These are phyloP conservation scores for Microtus oregoni DNA, from an alignment of 2,113 vertebrate species.

Conservation along the genomic window DNA sequence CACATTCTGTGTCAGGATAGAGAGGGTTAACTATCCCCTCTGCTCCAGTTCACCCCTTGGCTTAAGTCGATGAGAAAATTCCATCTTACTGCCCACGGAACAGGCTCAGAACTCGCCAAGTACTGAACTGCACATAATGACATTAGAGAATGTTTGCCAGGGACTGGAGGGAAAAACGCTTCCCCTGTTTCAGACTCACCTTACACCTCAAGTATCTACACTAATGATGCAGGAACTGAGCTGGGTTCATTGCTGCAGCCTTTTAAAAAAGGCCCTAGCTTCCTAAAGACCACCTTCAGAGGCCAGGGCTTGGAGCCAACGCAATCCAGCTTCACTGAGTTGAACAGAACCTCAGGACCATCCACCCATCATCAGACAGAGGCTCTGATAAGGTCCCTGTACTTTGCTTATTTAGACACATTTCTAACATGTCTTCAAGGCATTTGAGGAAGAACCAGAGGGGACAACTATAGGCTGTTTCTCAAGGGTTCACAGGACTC, in stretches of 20 bases:
- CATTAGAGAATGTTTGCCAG: not conserved
- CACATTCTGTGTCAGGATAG: not conserved
- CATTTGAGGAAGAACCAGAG: not conserved
- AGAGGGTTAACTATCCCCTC: not conserved
- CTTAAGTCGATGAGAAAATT: not conserved
- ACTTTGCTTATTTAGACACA: not conserved
- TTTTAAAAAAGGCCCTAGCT: not conserved
- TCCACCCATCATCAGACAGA: not conserved
- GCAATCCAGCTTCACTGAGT: accelerated
- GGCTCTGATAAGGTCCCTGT: not conserved
- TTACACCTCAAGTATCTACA: not conserved
- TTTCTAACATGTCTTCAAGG: not conserved
- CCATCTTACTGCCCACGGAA: not conserved
- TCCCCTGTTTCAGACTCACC: not conserved
- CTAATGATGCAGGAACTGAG: not conserved
- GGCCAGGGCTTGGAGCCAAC: accelerated
- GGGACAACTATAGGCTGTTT: not conserved
- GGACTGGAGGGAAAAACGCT: not conserved
- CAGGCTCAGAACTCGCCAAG: no score
- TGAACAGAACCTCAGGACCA: no score
- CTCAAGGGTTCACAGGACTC: no score
- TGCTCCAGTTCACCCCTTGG: no score
- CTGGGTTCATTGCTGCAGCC: not conserved
- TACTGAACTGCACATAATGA: not conserved
- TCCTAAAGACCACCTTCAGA: not conserved